These are phyloP conservation scores for Aspiorhynchus laticeps DNA, from an alignment of 2,113 vertebrate genomes.

Conservation along the genomic window DNA sequence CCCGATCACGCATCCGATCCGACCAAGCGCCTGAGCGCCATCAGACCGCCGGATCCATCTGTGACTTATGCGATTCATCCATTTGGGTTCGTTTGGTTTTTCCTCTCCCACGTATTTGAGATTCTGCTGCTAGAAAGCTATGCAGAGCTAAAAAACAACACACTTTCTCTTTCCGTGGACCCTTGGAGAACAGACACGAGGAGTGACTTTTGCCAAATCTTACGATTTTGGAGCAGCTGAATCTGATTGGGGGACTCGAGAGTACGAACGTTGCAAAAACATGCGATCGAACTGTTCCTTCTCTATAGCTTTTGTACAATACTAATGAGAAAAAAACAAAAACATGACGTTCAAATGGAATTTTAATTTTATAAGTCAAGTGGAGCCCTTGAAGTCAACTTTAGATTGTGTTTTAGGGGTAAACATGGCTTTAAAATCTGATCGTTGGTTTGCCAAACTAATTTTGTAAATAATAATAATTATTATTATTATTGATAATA, in stretches of 20 bases:
- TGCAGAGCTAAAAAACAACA: constrained; percentile 78
- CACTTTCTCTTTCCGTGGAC: constrained; percentile 71
- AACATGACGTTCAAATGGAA: constrained; percentile 83
- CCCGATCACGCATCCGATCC: neutral
- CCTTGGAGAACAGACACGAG: constrained; percentile 70
- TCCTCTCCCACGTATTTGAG: constrained; percentile 72
- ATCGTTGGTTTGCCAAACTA: constrained; percentile 78
- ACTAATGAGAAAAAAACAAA: constrained; percentile 69
- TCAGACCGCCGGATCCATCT: constrained; percentile 31
- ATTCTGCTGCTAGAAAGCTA: constrained; percentile 88
- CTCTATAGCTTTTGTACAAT: constrained; percentile 99
- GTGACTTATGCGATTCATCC: constrained; percentile 43
- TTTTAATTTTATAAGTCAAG: constrained; percentile 99
- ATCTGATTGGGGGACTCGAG: constrained; percentile 66
- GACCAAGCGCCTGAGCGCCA: neutral
- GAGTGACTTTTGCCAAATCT: constrained; percentile 86
- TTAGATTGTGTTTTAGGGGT: constrained; percentile 88
- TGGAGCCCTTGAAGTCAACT: constrained; percentile 88
- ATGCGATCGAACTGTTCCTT: constrained; percentile 86
- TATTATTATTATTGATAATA: constrained; percentile 54
- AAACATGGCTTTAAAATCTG: constrained; percentile 94
- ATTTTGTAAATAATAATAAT: constrained; percentile 92
- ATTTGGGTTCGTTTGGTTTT: constrained; percentile 59
- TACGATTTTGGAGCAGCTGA: constrained; percentile 76
- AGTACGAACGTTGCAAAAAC: constrained; percentile 76